Evolutionary conservation across 2,888 invertebrate species (phyloP), one percentile per base, ranked within the genome.

Genomic region (Selenia dentaria): DNA sequence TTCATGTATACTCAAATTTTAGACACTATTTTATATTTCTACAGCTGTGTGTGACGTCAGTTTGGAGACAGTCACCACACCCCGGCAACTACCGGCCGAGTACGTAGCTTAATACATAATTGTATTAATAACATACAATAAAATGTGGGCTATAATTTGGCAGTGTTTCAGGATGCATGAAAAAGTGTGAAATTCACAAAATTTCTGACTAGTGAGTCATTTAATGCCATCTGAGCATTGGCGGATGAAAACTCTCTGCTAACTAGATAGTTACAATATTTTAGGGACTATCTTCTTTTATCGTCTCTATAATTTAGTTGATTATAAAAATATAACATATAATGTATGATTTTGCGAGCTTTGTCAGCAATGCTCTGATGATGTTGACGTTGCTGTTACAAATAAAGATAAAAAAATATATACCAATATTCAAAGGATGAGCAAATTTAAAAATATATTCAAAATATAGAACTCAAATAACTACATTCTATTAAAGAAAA

Each of bases 71-170:
- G 12, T 40, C 26, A 20, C 25, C 27, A 34, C 45, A 45, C 28
- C 31, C 20, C 35, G 35, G 40, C 42, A 54, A 52, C 58, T 55
- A 52, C 34, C 31, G 31, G 39, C 54, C 45, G 46, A 54, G 33
- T 32, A 48, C 58, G 64, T 63, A 45, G 18, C 9, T 46, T 41
- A n/a, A 9, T 32, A 49, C 56, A 63, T 64, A 66, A 64, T 70
- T 67, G 70, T 64, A 63, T 63, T 66, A 68, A 67, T 64, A 57
- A 61, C 46, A 47, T 64, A 57, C 60, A 62, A 68, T 73, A 62
- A 65, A 62, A 61, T 57, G 62, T 62, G 59, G 59, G 51, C 52
- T 55, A 57, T 59, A 50, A 46, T 59, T 67, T 74, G 72, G 74
- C 72, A 72, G 39, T 38, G 57, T 49, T 56, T 66, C 72, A 69